These are phyloP conservation scores for Brassicogethes aeneus DNA, from an alignment of 2,888 invertebrate species.

Conservation along the genomic window DNA sequence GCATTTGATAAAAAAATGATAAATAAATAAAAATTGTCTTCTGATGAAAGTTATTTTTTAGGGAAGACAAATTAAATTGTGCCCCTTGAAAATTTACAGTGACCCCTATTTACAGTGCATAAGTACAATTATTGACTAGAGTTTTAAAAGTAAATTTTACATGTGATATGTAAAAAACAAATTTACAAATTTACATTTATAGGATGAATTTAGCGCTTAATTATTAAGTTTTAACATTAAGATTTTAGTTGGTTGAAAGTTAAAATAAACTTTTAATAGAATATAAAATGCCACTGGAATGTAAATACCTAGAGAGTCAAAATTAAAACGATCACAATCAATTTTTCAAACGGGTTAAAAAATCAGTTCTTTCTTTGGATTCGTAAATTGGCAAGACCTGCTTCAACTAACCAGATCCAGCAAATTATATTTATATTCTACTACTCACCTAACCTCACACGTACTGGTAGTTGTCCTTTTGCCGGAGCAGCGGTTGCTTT, in stretches of 20 bases:
- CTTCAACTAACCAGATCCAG: neutral
- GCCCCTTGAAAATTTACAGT: neutral
- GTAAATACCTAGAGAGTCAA: constrained; percentile 1
- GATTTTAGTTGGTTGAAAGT: no score
- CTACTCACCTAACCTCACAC: constrained; percentile 43
- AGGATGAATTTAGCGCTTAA: no score
- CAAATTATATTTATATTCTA: no score
- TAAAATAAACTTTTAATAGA: no score
- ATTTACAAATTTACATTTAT: neutral
- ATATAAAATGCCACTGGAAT: no score
- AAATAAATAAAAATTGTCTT: no score
- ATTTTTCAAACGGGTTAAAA: neutral
- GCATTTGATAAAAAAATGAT: no score
- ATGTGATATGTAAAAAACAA: neutral
- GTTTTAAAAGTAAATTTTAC: neutral
- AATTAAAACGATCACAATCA: no score
- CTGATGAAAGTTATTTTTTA: no score
- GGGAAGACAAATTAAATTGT: no score
- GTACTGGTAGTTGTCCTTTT: constrained; percentile 62
- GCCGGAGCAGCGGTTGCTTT: constrained; percentile 54
- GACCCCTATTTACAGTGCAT: neutral
- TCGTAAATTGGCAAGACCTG: neutral
- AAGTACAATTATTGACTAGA: constrained; percentile 1
- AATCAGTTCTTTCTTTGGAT: constrained; percentile 4
- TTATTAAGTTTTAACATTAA: constrained; percentile 1